Evolutionary conservation across 2,113 vertebrate species (phyloP), one percentile per base, ranked within the genome.

Genomic region (Hoplias malabaricus): DNA sequence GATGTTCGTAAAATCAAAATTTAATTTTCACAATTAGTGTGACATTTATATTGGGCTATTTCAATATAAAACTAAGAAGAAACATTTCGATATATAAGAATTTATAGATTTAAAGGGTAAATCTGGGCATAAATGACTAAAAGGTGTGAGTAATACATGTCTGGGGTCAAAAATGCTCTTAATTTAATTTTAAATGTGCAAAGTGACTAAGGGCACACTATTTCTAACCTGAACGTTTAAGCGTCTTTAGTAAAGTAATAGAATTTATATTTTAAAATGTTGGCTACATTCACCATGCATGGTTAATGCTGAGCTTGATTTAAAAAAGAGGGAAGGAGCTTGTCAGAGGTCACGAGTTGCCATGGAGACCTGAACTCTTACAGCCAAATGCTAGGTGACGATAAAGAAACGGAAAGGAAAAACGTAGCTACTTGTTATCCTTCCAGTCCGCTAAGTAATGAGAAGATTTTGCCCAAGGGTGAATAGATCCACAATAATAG

Each of bases 321-420:
- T 65, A 50, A 71, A 68, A 72, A n/a, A 11, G 25, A 63, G 68
- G 43, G 67, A 53, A 61, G 13, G n/a, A 69, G 59, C 53, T 27
- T 77, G 82, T 72, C 80, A 83, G 73, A 81, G 65, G 71, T 73
- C 76, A 75, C 54, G 29, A 19, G 80, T 85, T 82, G 69, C 76
- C 67, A 88, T 86, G 77, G 89, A 81, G 86, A 88, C 79, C 69
- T 78, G 77, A 82, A 72, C 80, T 82, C 79, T 82, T 81, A 75
- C 21, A 69, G 56, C 59, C 62, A 69, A 38, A 77, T 61, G 27
- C 27, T 79, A 61, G 61, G 80, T 72, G 75, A 67, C 78, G 46
- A 77, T 40, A 78, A 68, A 77, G 33, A 54, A 43, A 61, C 48
- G 73, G 57, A 81, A 61, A 43, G 59, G 80, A 67, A 84, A n/a